These are phyloP conservation scores for Anastatus disparis DNA, from an alignment of 1,140 invertebrate genomes.

Conservation along the genomic window DNA sequence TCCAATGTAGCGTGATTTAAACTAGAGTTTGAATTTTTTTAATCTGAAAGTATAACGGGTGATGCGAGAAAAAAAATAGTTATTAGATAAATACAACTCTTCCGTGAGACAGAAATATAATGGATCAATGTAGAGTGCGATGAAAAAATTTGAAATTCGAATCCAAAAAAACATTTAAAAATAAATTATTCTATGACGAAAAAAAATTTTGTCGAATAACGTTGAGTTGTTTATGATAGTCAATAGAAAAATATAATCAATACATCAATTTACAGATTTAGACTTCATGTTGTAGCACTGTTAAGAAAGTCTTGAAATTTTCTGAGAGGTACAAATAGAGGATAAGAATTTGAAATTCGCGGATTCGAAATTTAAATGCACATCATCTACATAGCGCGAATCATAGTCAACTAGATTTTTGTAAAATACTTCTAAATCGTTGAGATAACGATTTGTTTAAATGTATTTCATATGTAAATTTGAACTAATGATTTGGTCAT, in stretches of 20 bases:
- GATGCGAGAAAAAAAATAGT: constrained; percentile 14
- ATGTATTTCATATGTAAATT: too few relatives aligned
- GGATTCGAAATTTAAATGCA: constrained; percentile 57
- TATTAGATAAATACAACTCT: constrained; percentile 25
- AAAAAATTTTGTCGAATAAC: not conserved
- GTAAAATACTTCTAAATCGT: constrained; percentile 21
- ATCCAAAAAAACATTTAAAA: constrained; percentile 36
- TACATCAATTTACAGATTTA: constrained; percentile 23
- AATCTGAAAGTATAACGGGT: constrained; percentile 23
- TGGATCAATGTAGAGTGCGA: constrained; percentile 33
- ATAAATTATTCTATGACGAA: constrained; percentile 8
- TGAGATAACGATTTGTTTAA: not conserved
- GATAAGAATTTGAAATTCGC: constrained; percentile 55
- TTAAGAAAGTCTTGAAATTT: constrained; percentile 50
- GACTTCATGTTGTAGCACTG: constrained; percentile 32
- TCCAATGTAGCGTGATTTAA: constrained; percentile 33
- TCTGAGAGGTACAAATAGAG: constrained; percentile 66
- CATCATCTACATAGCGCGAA: constrained; percentile 35
- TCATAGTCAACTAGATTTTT: constrained; percentile 35
- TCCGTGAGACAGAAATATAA: constrained; percentile 20
- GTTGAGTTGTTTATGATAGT: constrained; percentile 17
- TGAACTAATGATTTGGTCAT: too few relatives aligned
- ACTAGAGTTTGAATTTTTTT: constrained; percentile 28
- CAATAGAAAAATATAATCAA: constrained; percentile 20
- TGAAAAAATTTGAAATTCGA: constrained; percentile 47